Evolutionary conservation across 2,888 invertebrate genomes (phyloP), one percentile per base, ranked within the genome.

Genomic region (Drosophila ustulata): DNA sequence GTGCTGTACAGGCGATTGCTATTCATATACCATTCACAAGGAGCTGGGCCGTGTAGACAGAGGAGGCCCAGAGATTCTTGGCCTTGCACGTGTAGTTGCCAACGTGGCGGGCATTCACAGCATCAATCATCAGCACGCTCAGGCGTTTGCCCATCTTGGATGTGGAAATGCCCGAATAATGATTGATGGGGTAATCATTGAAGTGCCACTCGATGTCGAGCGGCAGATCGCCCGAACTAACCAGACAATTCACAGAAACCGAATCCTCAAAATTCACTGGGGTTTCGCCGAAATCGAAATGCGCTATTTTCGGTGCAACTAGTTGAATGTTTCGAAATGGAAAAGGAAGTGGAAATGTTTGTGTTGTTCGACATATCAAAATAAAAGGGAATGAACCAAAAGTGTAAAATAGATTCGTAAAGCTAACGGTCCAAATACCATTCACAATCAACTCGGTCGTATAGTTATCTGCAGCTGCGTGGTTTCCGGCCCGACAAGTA

Each of bases 221-320:
- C 6, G 97, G 97, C 83, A 95, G 94, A 92, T 97, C 97, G 66
- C 97, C 96, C 85, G 95, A 96, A 81, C 94, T 94, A 58, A 96
- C 94, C 46, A 95, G 94, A 91, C 96, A 96, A 80, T 95, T 94
- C 45, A 95, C 93, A n/a, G 95, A 95, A 39, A 95, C 95, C 61
- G 94, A 93, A 87, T 95, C 94, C 83, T 94, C 95, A 56, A 94
- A 94, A 90, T 94, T 94, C 4, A 91, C 91, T 6, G 92, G 90
- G 50, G 82, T 88, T 64, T 90, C 91, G 65, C 91, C 92, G 58
- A 97, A 96, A 84, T 95, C 93, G 92, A 97, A 96, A 85, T 96
- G 95, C 91, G 95, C 94, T 91, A 96, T 95, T 93, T 96, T 95
- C 78, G 96, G 96, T 91, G 95, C 94, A 94, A 95, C 97, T 96